These are phyloP conservation scores for Cecropterus lyciades DNA, from an alignment of 1,140 invertebrate species.

Conservation along the genomic window DNA sequence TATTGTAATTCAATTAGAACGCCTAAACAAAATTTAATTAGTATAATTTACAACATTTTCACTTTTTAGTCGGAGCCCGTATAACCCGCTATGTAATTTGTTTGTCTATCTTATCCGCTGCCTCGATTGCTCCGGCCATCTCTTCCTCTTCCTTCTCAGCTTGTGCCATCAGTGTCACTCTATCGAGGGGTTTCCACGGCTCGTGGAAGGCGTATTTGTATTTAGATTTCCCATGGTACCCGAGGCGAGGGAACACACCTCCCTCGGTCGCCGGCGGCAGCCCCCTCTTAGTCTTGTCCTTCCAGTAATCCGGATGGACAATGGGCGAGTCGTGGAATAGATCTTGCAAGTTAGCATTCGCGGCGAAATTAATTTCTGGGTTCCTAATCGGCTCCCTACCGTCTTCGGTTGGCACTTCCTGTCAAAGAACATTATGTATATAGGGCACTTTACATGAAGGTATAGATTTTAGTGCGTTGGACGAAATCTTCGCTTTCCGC, in stretches of 20 bases:
- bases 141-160: conserved; percentile 60
- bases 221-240: conserved; percentile 68
- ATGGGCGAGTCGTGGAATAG: conserved; percentile 63
- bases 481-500: conserved; percentile 55
- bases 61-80: conserved; percentile 52
- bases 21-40: too few species aligned
- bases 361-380: conserved; percentile 31
- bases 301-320: conserved; percentile 66
- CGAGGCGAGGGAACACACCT: conserved; percentile 50
- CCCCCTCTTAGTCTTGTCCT: conserved; percentile 47
- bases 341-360: conserved; percentile 42
- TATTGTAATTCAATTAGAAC: too few species aligned
- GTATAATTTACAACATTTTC: conserved; percentile 17
- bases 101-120: conserved; percentile 42
- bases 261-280: conserved; percentile 32
- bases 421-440: conserved; percentile 58
- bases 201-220: conserved; percentile 75
- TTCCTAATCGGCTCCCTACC: conserved; percentile 46
- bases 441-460: conserved; percentile 35
- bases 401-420: conserved; percentile 59
- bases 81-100: conserved; percentile 42
- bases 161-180: conserved; percentile 57
- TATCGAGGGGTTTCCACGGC: conserved; percentile 70
- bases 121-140: conserved; percentile 26
- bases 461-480: conserved; percentile 66